Conservation (phyloP, 2,888 invertebrate species). For the Tipula lateralis region DNA sequence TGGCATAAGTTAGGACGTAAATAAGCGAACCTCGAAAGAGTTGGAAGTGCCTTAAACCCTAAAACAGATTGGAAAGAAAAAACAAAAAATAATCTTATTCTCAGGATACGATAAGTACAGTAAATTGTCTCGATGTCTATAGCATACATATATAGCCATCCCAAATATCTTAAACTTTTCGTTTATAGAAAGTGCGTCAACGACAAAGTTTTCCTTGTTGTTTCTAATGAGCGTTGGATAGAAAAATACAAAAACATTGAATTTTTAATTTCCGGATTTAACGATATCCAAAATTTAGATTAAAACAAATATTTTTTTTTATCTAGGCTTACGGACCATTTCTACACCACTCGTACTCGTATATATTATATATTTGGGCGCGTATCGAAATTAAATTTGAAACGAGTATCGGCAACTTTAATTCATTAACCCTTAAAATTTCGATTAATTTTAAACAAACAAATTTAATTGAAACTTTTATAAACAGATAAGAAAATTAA, state of each 20-base stretch:
- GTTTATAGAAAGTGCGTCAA: no score
- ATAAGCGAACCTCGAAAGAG: no score
- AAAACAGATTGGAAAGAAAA: no score
- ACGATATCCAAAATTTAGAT: background rate
- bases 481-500: background rate
- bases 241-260: background rate
- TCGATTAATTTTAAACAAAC: background rate
- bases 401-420: background rate
- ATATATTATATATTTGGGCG: background rate
- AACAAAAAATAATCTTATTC: no score
- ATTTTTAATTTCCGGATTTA: background rate
- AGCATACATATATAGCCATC: no score
- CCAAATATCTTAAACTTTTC: no score
- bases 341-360: no score
- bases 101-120: no score
- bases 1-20: no score
- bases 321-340: background rate
- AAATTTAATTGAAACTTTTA: background rate
- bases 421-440: background rate
- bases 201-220: background rate
- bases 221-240: background rate
- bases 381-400: background rate
- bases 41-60: no score
- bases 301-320: background rate
- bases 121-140: no score